These are phyloP conservation scores for Drosophila nr. fundita DNA, from an alignment of 2,888 invertebrate genomes.

Conservation along the genomic window DNA sequence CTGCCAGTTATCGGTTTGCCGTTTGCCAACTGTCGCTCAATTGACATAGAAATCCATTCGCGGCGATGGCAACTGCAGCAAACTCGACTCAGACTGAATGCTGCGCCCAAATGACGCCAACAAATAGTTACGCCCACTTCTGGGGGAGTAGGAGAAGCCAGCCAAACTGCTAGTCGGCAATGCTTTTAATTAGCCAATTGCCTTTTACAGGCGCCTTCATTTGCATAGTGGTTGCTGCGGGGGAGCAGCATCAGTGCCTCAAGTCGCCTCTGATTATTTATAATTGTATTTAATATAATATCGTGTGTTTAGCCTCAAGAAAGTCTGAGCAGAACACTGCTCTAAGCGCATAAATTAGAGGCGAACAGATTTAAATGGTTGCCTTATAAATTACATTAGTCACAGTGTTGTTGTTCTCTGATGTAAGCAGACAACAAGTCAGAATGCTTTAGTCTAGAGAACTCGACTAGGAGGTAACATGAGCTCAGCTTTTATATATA, in stretches of 20 bases:
- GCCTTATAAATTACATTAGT: background rate
- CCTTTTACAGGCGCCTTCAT: constrained; percentile 60
- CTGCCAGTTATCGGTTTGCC: constrained; percentile 10
- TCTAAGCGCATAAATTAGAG: background rate
- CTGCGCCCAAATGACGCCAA: constrained; percentile 40
- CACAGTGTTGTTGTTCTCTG: background rate
- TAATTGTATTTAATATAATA: constrained; percentile 16
- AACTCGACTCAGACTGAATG: constrained; percentile 35
- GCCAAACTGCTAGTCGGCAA: constrained; percentile 52
- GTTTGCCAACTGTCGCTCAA: constrained; percentile 41
- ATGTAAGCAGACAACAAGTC: background rate
- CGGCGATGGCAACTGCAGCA: constrained; percentile 30
- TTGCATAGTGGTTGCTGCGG: constrained; percentile 52
- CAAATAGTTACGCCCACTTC: constrained; percentile 47
- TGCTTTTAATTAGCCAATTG: constrained; percentile 71
- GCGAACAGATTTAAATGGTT: background rate
- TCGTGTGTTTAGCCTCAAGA: background rate
- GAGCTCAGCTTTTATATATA: background rate
- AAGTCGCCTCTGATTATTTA: constrained; percentile 21
- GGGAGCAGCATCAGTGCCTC: constrained; percentile 1
- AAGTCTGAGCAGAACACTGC: background rate
- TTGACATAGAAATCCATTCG: constrained; percentile 72
- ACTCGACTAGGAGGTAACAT: background rate
- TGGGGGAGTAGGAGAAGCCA: constrained; percentile 33
- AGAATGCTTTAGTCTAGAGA: background rate